Conservation (phyloP, 1,140 invertebrate species). For the Drosophila setifemur region DNA sequence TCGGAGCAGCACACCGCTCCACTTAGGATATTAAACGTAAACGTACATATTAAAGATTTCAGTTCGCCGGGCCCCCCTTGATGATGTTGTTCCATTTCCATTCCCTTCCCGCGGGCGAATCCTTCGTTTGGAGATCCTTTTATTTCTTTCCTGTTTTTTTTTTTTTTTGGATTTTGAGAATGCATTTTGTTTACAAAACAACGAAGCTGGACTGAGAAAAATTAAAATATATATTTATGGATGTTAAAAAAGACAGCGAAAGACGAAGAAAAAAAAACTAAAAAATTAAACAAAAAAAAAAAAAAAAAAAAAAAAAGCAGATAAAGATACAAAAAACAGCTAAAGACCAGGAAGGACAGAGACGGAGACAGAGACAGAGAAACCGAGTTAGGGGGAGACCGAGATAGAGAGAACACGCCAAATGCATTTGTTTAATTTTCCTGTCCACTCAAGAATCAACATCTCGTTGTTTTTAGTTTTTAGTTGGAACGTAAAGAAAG, state of each 20-base stretch:
- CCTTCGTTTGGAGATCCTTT: slow-evolving; percentile 4
- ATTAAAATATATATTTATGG: background rate
- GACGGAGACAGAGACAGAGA: background rate
- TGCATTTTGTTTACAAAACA: slow-evolving; percentile 7
- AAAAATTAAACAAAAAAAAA: background rate
- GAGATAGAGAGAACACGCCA: background rate
- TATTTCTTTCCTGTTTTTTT: background rate
- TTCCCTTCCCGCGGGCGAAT: too few species aligned
- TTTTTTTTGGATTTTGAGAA: background rate
- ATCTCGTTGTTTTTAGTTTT: too few species aligned
- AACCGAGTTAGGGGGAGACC: background rate
- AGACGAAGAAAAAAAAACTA: background rate
- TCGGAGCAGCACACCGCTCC: slow-evolving; percentile 17
- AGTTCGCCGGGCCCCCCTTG: slow-evolving; percentile 1
- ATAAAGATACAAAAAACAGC: background rate
- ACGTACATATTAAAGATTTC: slow-evolving; percentile 5
- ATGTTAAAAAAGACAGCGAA: background rate
- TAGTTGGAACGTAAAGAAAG: too few species aligned
- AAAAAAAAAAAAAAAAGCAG: background rate
- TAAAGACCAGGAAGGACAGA: background rate
- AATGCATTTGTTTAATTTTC: background rate
- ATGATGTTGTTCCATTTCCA: too few species aligned
- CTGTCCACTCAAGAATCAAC: too few species aligned
- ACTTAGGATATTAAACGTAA: slow-evolving; percentile 3
- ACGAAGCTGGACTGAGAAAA: background rate